A percentile compares a stretch with the other conserved stretches of the same genome.
phyloP scores from a whole-genome alignment of 1,140 invertebrate species.

The Psix sp. region DNA sequence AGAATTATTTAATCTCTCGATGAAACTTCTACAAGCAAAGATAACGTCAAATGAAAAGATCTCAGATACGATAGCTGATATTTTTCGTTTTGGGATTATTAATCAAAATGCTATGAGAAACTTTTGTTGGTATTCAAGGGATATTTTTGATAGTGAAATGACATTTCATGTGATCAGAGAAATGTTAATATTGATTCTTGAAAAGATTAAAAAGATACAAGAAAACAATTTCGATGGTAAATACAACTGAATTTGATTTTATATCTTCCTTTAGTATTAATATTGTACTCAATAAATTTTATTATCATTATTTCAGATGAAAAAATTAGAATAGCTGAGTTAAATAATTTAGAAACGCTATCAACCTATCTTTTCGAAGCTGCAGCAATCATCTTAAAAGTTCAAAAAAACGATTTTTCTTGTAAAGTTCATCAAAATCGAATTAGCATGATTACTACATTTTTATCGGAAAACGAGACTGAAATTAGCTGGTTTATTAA shows the following conservation, averaged over 20 bases:
- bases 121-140: conserved; percentile 35
- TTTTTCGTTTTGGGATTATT: conserved; percentile 21
- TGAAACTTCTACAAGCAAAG: conserved; percentile 45
- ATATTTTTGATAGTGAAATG: conserved; percentile 22
- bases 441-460: conserved; percentile 8
- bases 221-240: neutral
- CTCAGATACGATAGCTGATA: conserved; percentile 6
- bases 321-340: too few relatives aligned
- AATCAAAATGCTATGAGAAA: conserved; percentile 54
- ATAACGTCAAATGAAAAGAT: conserved; percentile 22
- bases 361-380: too few relatives aligned
- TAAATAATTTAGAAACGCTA: too few relatives aligned
- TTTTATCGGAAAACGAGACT: conserved; percentile 18
- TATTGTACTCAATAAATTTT: too few relatives aligned
- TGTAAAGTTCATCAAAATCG: conserved; percentile 3
- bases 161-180: conserved; percentile 28
- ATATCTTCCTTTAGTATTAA: neutral
- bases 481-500: conserved; percentile 22
- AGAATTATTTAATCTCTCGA: conserved; percentile 24
- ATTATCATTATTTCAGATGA: conserved; percentile 1
- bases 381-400: too few relatives aligned
- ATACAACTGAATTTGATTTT: neutral
- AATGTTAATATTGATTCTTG: conserved; percentile 29
- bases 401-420: conserved; percentile 6
- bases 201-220: conserved; percentile 19